Conservation (phyloP, 2,888 invertebrate species). For the Cantharis flavilabris region DNA sequence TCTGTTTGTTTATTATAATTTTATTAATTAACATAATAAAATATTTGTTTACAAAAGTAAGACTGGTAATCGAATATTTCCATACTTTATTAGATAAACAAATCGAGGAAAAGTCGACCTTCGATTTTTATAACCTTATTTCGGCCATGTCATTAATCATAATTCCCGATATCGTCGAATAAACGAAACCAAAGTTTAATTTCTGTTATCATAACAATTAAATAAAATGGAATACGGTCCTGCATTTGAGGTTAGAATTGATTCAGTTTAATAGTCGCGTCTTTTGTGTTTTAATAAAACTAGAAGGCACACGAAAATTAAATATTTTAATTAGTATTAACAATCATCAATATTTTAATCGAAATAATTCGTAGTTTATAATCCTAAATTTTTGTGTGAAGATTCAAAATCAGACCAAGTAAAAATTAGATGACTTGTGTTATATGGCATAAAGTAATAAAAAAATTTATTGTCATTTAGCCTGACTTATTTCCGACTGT, state of each 20-base stretch:
- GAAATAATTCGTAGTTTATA: neutral
- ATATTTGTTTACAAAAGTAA: neutral
- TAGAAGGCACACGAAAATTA: neutral
- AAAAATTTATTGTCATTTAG: constrained; percentile 59
- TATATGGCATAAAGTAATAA: constrained; percentile 2
- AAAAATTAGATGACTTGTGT: constrained; percentile 7
- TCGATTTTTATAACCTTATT: neutral
- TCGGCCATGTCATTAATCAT: neutral
- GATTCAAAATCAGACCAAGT: neutral
- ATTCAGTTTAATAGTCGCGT: neutral
- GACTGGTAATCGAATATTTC: neutral
- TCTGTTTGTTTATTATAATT: neutral
- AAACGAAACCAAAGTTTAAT: neutral
- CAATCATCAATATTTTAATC: neutral
- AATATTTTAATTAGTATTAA: neutral
- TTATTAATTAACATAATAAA: neutral
- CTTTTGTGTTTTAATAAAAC: neutral
- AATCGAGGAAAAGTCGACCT: neutral
- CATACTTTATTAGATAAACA: neutral
- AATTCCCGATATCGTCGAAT: neutral
- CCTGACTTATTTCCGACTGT: constrained; percentile 97
- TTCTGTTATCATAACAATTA: neutral
- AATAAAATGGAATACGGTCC: neutral
- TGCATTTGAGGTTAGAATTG: neutral
- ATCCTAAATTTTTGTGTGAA: neutral